A percentile compares a stretch with the other conserved stretches of the same genome.
Conservation (phyloP, 2,797 vertebrate genomes). For the Ispidina picta region DNA sequence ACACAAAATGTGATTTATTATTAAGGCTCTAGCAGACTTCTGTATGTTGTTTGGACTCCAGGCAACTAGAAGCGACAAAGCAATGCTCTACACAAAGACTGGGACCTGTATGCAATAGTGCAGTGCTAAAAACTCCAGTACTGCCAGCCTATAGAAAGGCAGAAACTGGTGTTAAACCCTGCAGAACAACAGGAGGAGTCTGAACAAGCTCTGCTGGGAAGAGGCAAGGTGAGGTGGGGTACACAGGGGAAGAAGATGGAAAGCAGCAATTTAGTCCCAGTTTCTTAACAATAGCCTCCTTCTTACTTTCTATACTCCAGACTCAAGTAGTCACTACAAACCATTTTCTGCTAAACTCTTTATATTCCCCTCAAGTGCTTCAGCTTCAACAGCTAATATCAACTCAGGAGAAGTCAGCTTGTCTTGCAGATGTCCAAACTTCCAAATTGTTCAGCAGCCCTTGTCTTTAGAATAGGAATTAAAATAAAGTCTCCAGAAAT, state of each 20-base stretch:
- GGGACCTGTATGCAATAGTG: not conserved
- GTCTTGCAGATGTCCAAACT: not conserved
- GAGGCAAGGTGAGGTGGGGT: not conserved
- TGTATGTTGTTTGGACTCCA: not conserved
- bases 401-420: not conserved
- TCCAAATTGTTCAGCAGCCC: not conserved
- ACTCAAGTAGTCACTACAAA: not conserved
- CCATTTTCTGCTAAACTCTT: not conserved
- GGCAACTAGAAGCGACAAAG: not conserved
- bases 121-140: not conserved
- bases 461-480: not conserved
- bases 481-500: not conserved
- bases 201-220: not conserved
- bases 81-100: not conserved
- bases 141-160: not conserved
- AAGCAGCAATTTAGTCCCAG: not conserved
- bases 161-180: not conserved
- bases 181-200: not conserved
- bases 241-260: not conserved
- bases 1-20: not conserved
- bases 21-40: not conserved
- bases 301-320: not conserved
- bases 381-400: not conserved
- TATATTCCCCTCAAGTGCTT: not conserved
- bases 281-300: not conserved